Conservation (phyloP, 2,888 invertebrate genomes). For the Pseudeuparius sepicola region DNA sequence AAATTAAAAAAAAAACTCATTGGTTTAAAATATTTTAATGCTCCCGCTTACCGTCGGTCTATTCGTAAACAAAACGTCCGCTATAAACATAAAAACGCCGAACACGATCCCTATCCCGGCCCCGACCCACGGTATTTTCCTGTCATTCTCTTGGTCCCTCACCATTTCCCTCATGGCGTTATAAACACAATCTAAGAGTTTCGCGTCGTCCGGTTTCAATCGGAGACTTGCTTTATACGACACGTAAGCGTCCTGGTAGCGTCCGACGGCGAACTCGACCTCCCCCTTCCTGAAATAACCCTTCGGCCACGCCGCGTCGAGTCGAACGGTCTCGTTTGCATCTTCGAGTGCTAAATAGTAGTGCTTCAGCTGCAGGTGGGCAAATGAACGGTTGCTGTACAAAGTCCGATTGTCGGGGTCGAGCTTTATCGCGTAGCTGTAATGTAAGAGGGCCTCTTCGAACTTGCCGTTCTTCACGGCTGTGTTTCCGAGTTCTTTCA, state of each 20-base stretch:
- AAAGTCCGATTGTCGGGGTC: conserved; percentile 60
- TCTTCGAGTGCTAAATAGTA: conserved; percentile 68
- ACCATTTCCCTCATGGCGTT: conserved; percentile 48
- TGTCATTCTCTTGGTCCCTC: conserved; percentile 53
- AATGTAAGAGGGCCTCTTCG: conserved; percentile 68
- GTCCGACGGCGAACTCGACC: conserved; percentile 57
- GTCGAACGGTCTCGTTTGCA: conserved; percentile 62
- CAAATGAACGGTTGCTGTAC: conserved; percentile 72
- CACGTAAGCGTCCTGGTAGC: conserved; percentile 56
- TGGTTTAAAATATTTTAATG: conserved; percentile 6
- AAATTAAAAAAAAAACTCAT: conserved; percentile 26
- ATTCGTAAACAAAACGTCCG: conserved; percentile 55
- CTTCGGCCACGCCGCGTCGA: conserved; percentile 73
- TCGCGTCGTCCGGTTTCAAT: conserved; percentile 56
- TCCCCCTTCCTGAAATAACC: conserved; percentile 41
- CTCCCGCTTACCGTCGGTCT: conserved; percentile 55
- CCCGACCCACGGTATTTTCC: conserved; percentile 65
- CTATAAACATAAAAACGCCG: conserved; percentile 58
- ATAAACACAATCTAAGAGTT: conserved; percentile 52
- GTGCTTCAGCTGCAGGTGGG: conserved; percentile 67
- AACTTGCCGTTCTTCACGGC: conserved; percentile 63
- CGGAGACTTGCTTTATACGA: conserved; percentile 59
- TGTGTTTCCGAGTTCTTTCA: conserved; percentile 65
- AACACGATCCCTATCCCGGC: conserved; percentile 62
- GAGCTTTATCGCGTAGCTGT: conserved; percentile 67